Evolutionary conservation across 1,140 invertebrate genomes (phyloP).

Genomic region (Samia ricini): DNA sequence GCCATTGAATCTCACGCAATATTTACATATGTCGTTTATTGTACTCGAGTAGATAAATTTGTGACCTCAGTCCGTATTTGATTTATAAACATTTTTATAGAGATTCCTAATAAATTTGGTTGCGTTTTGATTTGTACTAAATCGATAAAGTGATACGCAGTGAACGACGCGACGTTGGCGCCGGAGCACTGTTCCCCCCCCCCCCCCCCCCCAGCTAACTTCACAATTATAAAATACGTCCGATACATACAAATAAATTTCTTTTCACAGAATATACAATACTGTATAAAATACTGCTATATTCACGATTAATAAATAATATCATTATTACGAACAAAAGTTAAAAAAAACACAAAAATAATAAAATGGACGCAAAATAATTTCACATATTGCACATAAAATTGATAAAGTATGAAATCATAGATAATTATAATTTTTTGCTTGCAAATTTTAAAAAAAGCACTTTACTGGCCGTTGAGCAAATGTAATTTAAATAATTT

Average conservation of each 20-base stretch:
- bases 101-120: conserved; percentile 58
- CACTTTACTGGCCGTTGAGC: conserved; percentile 2
- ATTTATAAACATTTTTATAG: conserved; percentile 33
- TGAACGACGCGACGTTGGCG: conserved; percentile 47
- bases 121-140: conserved; percentile 52
- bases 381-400: conserved; percentile 67
- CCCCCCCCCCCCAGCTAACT: conserved; percentile 35
- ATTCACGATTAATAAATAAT: conserved; percentile 55
- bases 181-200: conserved; percentile 27
- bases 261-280: conserved; percentile 47
- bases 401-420: conserved; percentile 29
- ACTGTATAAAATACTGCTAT: conserved; percentile 64
- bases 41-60: conserved; percentile 44
- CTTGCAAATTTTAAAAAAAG: not conserved
- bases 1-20: conserved; percentile 56
- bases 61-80: conserved; percentile 38
- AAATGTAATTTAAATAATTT: not conserved
- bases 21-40: conserved; percentile 44
- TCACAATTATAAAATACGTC: conserved; percentile 38
- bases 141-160: conserved; percentile 31
- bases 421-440: not conserved
- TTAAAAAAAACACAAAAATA: conserved; percentile 36
- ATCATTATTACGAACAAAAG: conserved; percentile 25
- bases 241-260: conserved; percentile 28
- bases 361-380: conserved; percentile 70